phyloP scores from a whole-genome alignment of 2,888 invertebrate species.

The Chironomus tentans region DNA sequence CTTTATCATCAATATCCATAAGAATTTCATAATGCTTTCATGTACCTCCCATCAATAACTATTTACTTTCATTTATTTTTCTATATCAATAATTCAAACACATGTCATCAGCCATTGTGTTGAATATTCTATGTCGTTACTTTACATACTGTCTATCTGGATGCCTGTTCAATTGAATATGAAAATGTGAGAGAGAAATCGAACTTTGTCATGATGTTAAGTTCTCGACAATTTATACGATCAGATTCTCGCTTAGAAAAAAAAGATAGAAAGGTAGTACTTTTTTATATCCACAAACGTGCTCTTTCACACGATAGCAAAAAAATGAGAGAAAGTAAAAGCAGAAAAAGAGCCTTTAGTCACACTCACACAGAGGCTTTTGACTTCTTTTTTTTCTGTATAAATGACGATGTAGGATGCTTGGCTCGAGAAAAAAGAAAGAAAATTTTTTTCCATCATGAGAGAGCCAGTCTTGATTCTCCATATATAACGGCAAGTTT shows the following conservation, averaged over 20 bases:
- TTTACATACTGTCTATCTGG: not conserved
- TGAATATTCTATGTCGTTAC: not conserved
- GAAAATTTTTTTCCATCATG: not conserved
- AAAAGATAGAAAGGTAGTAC: no score
- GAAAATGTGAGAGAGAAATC: not conserved
- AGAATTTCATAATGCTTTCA: conserved; percentile 1
- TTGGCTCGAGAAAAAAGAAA: not conserved
- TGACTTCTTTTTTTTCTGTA: not conserved
- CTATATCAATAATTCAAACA: not conserved
- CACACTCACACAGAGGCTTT: not conserved
- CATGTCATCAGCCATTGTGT: not conserved
- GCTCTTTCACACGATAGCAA: not conserved
- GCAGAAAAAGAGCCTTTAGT: not conserved
- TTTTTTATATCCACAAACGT: not conserved
- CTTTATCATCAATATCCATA: not conserved
- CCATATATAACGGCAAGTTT: not conserved
- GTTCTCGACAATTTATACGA: not conserved
- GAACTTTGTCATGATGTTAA: conserved; percentile 1
- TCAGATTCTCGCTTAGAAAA: not conserved
- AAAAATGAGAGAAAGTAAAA: not conserved
- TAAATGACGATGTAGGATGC: not conserved
- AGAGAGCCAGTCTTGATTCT: not conserved
- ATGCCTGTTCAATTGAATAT: not conserved
- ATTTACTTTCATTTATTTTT: not conserved
- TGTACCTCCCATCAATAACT: conserved; percentile 16